Evolutionary conservation across 2,888 invertebrate genomes (phyloP).

Genomic region (Dorcus hopei): DNA sequence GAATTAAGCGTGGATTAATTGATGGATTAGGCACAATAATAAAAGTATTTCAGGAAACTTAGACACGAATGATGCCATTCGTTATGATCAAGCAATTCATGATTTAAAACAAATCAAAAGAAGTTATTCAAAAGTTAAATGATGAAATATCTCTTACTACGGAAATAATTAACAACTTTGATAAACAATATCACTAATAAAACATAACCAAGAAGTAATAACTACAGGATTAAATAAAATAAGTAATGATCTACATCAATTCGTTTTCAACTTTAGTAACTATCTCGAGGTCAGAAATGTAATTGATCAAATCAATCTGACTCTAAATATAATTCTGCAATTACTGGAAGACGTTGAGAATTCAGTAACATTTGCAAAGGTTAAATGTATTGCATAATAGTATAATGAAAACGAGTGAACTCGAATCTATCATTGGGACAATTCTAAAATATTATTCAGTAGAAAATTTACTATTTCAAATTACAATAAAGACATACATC

Average conservation of each 20-base stretch:
- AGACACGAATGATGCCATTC: neutral
- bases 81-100: neutral
- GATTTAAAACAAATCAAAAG: neutral
- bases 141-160: neutral
- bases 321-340: neutral
- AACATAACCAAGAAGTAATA: neutral
- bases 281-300: too few relatives aligned
- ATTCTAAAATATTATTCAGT: neutral
- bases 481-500: neutral
- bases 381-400: neutral
- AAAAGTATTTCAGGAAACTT: neutral
- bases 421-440: neutral
- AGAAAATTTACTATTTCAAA: neutral
- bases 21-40: neutral
- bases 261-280: neutral
- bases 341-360: neutral
- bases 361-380: neutral
- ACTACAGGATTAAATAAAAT: neutral
- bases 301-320: too few relatives aligned
- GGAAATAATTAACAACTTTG: neutral
- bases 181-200: neutral
- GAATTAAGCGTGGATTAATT: neutral
- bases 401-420: too few relatives aligned
- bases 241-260: neutral
- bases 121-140: neutral